Percentiles rank a stretch among this genome's conserved stretches.
These are phyloP conservation scores for Forbesichthys agassizii DNA, from an alignment of 2,113 vertebrate genomes.

Conservation along the genomic window DNA sequence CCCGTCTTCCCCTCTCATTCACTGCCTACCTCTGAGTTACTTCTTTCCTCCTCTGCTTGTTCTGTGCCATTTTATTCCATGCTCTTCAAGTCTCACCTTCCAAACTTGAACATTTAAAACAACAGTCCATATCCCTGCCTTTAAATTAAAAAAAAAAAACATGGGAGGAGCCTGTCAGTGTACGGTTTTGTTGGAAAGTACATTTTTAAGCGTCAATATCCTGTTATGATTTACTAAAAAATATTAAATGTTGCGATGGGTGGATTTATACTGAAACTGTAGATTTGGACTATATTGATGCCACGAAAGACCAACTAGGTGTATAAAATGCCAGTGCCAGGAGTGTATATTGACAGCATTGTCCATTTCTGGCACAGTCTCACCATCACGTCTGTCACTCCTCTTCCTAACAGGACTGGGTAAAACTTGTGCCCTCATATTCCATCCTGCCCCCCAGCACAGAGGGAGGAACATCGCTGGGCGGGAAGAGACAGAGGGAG, in stretches of 20 bases:
- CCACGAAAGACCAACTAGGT: no score
- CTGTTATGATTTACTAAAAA: no score
- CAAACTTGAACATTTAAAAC: neutral
- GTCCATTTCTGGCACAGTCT: neutral
- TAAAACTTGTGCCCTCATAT: neutral
- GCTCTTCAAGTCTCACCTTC: constrained; percentile 2
- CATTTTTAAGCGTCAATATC: no score
- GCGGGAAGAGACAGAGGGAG: constrained; percentile 50
- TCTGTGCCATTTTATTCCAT: constrained; percentile 7
- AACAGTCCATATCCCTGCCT: no score
- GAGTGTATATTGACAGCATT: neutral
- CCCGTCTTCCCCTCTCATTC: neutral
- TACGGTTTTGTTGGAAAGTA: no score
- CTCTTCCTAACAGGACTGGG: constrained; percentile 33
- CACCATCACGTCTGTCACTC: constrained; percentile 15
- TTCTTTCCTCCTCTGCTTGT: neutral
- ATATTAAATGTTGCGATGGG: no score
- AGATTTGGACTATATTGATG: no score
- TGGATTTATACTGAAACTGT: no score
- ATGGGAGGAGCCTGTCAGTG: no score
- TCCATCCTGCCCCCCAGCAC: neutral
- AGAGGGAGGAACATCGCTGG: constrained; percentile 8
- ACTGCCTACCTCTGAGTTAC: neutral
- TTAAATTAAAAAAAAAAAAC: no score
- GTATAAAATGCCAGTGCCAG: neutral